These are phyloP conservation scores for Apodemia mormo DNA, from an alignment of 2,888 invertebrate species.

Conservation along the genomic window DNA sequence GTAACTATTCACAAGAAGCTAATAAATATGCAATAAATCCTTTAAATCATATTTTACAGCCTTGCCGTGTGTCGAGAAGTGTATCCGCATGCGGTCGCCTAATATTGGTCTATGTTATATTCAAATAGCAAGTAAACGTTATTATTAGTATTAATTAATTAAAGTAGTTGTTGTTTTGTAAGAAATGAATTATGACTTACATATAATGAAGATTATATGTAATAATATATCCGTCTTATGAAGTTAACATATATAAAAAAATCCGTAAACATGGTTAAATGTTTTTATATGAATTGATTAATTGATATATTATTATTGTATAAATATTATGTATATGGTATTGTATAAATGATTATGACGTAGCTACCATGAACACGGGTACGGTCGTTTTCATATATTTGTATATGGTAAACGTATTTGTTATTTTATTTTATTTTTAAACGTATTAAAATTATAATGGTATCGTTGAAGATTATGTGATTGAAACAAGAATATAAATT, in stretches of 20 bases:
- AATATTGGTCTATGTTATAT: conserved; percentile 63
- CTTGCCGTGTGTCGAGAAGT: conserved; percentile 39
- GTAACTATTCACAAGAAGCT: too few species aligned
- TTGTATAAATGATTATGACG: conserved; percentile 50
- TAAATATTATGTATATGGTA: conserved; percentile 57
- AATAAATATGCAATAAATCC: neutral
- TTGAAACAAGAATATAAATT: conserved; percentile 62
- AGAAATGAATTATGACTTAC: conserved; percentile 72
- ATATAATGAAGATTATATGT: conserved; percentile 77
- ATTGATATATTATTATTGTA: conserved; percentile 68
- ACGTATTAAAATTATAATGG: conserved; percentile 63
- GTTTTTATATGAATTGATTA: conserved; percentile 77
- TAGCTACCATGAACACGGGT: conserved; percentile 48
- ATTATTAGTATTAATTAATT: conserved; percentile 64
- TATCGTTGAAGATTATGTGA: conserved; percentile 82
- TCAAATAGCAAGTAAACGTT: conserved; percentile 59
- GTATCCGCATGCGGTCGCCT: conserved; percentile 56
- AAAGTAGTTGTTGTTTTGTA: conserved; percentile 79
- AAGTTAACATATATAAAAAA: conserved; percentile 63
- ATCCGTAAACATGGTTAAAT: conserved; percentile 70
- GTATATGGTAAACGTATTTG: conserved; percentile 58
- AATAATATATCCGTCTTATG: conserved; percentile 78
- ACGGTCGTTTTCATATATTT: conserved; percentile 53
- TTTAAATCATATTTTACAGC: neutral
- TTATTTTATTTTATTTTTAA: conserved; percentile 66